phyloP scores from a whole-genome alignment of 2,888 invertebrate genomes.

The Dolichopus griseipennis region DNA sequence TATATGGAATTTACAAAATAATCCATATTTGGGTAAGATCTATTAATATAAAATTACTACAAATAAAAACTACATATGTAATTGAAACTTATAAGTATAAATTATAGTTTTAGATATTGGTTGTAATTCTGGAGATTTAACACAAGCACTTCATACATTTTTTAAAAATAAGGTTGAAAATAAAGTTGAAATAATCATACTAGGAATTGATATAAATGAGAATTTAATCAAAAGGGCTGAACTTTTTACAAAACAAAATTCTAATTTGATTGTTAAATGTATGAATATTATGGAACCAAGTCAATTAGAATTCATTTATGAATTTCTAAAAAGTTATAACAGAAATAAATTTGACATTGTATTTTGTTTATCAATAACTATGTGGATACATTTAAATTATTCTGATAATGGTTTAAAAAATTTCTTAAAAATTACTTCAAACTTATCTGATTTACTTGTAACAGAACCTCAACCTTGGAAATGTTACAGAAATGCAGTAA shows the following conservation, averaged over 20 bases:
- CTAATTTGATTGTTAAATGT: conserved; percentile 45
- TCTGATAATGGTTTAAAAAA: conserved; percentile 61
- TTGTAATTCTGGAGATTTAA: conserved; percentile 74
- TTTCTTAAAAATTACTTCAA: conserved; percentile 53
- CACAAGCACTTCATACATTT: conserved; percentile 49
- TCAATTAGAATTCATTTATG: conserved; percentile 39
- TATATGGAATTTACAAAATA: background rate
- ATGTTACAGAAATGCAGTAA: conserved; percentile 67
- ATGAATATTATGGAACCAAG: conserved; percentile 51
- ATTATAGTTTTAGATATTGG: conserved; percentile 47
- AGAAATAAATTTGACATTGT: conserved; percentile 53
- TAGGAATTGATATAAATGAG: conserved; percentile 71
- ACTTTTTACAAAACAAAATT: conserved; percentile 43
- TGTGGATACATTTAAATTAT: conserved; percentile 85
- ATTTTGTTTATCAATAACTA: conserved; percentile 76
- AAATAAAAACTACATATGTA: background rate
- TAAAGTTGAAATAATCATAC: conserved; percentile 26
- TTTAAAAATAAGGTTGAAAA: conserved; percentile 29
- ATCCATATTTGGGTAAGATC: background rate
- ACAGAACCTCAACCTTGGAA: conserved; percentile 82
- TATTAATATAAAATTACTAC: too few relatives aligned
- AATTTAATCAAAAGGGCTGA: conserved; percentile 57
- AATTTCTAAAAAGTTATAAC: conserved; percentile 44
- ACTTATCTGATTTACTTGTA: conserved; percentile 50
- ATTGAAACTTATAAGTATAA: background rate